Base-by-base conservation (phyloP, 2,797 vertebrate genomes). In the Gymnoscopelus microlampas region DNA sequence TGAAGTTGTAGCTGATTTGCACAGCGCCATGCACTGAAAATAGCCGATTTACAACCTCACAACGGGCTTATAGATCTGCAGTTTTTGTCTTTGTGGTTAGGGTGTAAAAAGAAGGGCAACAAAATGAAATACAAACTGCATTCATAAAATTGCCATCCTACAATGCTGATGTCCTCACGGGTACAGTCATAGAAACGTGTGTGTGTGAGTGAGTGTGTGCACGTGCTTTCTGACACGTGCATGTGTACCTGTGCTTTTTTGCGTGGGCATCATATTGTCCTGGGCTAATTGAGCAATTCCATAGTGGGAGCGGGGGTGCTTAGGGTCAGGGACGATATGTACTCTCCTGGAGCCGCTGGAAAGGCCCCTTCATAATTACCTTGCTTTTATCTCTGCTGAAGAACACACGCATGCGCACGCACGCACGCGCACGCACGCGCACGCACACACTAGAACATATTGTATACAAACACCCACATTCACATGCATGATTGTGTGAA, bases 201-300 rank as follows among this genome's bases (percentile, higher is more conserved):
- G 23, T 72, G 58, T 73, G 58, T 59, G 56, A 14, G 10, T 73
- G 23, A 56, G 58, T 72, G 66, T 60, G 53, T 26, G 23, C 12
- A 3, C 10, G 61, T 51, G 54, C 63, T 32, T 26, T 44, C 4
- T 2, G 11, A 29, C 19, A 19, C 53, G 49, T 65, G 24, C 26
- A 19, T 19, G 39, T 44, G 39, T 44, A 10, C 39, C 7, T 44
- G 39, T 10, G 9, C 39, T 44, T 8, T 44, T 80, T 48, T 69
- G 59, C 74, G 77, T 72, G 47, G 48, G 71, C 72, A 66, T 76
- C 67, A 83, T 79, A 19, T 67, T 24, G 71, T 88, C 76, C 66
- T 57, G 29, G 70, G 71, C 83, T 89, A 89, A 89, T 87, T 87
- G 87, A 86, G 74, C 77, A 89, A 63, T 85, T 85, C 75, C 77